Evolutionary conservation across 1,140 invertebrate genomes (phyloP), one percentile per base, ranked within the genome.

Genomic region (Drosophila sucinea): DNA sequence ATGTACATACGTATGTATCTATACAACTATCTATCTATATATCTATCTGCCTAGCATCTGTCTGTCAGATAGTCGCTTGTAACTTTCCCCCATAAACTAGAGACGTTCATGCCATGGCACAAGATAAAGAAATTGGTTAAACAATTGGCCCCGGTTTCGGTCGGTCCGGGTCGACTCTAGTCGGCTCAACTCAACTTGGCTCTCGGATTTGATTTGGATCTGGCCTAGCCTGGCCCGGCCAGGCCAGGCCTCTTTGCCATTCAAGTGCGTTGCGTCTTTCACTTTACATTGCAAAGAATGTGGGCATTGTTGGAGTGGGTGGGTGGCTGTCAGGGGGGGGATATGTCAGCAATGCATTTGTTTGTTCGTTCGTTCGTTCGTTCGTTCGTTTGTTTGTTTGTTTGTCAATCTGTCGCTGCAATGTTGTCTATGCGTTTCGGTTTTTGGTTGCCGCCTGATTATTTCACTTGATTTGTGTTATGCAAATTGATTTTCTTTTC

Each of bases 71-170:
- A 51, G 44, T 72, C 73, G 84, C 70, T 73, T 63, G 84, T 77
- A 87, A 89, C 84, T 87, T 87, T 87, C 84, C 84, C 84, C 85
- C 84, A 87, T 87, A 87, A 87, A 89, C 77, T 41, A 78, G 63
- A 41, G 54, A 47, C 75, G 60, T 77, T 62, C 35, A 38, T 56
- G 75, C 63, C 61, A 69, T 66, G 67, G 74, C 64, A 69, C 64
- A 69, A 73, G 70, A 72, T 73, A 77, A 77, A 73, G 63, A 72
- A 76, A 76, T 78, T 70, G 82, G 73, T 68, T 79, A 83, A 79
- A 80, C 58, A 70, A 83, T 77, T 81, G 68, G 68, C 41, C 55
- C 61, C 7, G 63, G 64, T 76, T 69, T 60, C 32, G 23, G 33
- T 23, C 8, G 32, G 57, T 2, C 41, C 66, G 8, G 10, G 3